Conservation (phyloP, 2,113 vertebrate species). For the Cyprinus carpio region DNA sequence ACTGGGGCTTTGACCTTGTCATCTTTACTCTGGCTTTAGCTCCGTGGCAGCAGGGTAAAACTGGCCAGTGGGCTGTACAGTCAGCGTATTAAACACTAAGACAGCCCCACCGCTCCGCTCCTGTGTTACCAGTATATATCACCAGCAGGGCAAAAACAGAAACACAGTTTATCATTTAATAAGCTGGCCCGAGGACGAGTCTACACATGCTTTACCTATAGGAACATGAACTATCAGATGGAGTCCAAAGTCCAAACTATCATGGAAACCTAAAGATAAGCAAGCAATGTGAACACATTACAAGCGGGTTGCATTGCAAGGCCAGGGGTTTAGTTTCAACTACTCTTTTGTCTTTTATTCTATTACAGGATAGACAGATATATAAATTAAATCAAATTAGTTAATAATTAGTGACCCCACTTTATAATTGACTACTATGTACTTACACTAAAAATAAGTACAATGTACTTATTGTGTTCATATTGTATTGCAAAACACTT, state of each 20-base stretch:
- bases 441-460: no score
- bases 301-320: neutral
- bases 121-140: conserved; percentile 44
- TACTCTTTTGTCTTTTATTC: neutral
- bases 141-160: conserved; percentile 21
- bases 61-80: conserved; percentile 41
- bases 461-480: no score
- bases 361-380: neutral
- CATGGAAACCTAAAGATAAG: neutral
- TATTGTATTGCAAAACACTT: no score
- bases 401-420: no score
- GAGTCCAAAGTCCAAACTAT: neutral
- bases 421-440: no score
- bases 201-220: conserved; percentile 23
- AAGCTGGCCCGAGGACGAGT: conserved; percentile 51
- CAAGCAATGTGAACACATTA: neutral
- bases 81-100: conserved; percentile 39
- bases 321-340: neutral
- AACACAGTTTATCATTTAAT: conserved; percentile 53
- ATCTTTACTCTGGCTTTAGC: conserved; percentile 25
- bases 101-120: conserved; percentile 31
- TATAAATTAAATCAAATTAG: neutral
- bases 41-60: conserved; percentile 32
- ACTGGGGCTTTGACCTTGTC: conserved; percentile 36
- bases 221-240: neutral